Evolutionary conservation across 2,888 invertebrate species (phyloP).

Genomic region (Meghimatium bilineatum): DNA sequence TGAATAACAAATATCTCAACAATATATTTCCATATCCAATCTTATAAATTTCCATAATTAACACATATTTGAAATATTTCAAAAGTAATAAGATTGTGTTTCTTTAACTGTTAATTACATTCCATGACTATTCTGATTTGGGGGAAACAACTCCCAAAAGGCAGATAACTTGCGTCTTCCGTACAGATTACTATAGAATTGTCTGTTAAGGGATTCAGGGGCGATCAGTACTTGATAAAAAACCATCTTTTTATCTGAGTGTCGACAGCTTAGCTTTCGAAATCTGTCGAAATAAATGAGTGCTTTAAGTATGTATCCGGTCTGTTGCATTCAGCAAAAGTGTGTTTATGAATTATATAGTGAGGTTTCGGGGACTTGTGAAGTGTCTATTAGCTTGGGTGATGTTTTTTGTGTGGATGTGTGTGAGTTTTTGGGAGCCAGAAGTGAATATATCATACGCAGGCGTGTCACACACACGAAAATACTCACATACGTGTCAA

Average conservation of each 20-base stretch:
- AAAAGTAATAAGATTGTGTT: too few species aligned
- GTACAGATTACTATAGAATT: background rate
- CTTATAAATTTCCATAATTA: too few species aligned
- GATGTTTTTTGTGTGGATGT: background rate
- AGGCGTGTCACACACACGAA: too few species aligned
- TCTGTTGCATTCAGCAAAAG: background rate
- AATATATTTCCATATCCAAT: too few species aligned
- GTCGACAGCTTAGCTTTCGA: background rate
- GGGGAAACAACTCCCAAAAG: background rate
- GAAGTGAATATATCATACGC: too few species aligned
- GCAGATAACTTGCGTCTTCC: background rate
- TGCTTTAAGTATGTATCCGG: background rate
- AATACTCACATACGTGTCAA: background rate
- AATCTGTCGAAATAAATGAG: background rate
- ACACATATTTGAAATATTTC: too few species aligned
- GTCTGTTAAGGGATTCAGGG: background rate
- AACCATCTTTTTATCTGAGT: background rate
- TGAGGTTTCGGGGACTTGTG: background rate
- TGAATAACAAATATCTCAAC: too few species aligned
- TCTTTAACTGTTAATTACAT: too few species aligned
- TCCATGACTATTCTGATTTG: background rate
- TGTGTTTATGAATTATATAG: conserved; percentile 2
- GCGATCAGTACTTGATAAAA: background rate
- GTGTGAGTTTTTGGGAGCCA: too few species aligned
- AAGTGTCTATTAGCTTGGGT: background rate